Evolutionary conservation across 2,888 invertebrate genomes (phyloP).

Genomic region (Cyrtodaria siliqua): DNA sequence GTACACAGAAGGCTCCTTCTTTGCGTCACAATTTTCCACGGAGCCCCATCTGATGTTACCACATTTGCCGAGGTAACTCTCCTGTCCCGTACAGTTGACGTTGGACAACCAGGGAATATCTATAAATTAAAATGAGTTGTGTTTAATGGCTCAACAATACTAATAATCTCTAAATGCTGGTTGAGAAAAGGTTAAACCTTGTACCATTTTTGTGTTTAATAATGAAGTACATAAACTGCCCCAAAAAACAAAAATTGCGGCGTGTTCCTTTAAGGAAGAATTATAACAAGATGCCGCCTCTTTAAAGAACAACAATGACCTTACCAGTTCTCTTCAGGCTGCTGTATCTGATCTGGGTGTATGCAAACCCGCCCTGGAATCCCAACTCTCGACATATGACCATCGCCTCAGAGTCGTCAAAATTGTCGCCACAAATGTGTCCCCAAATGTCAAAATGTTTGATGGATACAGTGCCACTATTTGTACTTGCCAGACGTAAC

Average conservation of each 20-base stretch:
- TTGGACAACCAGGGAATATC: slow-evolving; percentile 84
- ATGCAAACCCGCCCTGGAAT: slow-evolving; percentile 72
- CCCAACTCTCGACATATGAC: slow-evolving; percentile 74
- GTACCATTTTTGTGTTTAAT: too few species aligned
- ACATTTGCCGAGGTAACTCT: slow-evolving; percentile 72
- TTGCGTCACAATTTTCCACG: slow-evolving; percentile 63
- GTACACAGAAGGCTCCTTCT: slow-evolving; percentile 72
- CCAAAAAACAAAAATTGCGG: too few species aligned
- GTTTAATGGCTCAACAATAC: too few species aligned
- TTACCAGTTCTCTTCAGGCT: slow-evolving; percentile 45
- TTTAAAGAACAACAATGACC: too few species aligned
- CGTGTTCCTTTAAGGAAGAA: too few species aligned
- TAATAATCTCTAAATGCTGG: too few species aligned
- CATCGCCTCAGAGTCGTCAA: slow-evolving; percentile 75
- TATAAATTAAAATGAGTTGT: too few species aligned
- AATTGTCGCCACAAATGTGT: slow-evolving; percentile 72
- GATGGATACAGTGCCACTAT: slow-evolving; percentile 66
- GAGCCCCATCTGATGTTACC: slow-evolving; percentile 74
- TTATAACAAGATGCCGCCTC: too few species aligned
- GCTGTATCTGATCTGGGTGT: slow-evolving; percentile 57
- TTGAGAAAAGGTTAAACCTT: too few species aligned
- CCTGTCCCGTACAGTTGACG: slow-evolving; percentile 75
- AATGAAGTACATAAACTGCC: too few species aligned
- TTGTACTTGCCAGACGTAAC: slow-evolving; percentile 57
- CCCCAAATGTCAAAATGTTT: slow-evolving; percentile 73